phyloP scores from a whole-genome alignment of 1,140 invertebrate species.

The Ladona fulva region DNA sequence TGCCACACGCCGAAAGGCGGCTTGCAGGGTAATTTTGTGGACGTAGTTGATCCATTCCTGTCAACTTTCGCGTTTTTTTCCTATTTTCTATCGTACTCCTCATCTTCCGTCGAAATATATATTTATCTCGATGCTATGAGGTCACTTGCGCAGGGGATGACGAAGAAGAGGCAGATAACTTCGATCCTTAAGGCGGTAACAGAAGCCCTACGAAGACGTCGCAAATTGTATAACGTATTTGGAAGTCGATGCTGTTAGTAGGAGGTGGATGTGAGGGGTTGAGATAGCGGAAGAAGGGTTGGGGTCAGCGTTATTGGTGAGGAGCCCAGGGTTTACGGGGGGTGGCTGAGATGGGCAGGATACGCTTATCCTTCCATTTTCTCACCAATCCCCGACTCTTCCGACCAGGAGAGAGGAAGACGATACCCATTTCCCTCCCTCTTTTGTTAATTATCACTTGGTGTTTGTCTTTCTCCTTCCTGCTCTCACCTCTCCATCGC shows the following conservation, averaged over 20 bases:
- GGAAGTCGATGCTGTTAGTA: neutral
- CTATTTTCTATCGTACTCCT: too few relatives aligned
- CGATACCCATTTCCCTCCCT: neutral
- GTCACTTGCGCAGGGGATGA: neutral
- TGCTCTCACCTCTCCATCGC: neutral
- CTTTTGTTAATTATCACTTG: neutral
- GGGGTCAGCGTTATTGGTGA: neutral
- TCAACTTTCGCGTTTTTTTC: too few relatives aligned
- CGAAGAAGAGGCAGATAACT: neutral
- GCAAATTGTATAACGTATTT: neutral
- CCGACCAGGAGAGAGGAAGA: neutral
- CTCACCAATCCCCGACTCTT: neutral
- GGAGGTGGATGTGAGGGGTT: neutral
- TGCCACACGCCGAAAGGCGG: too few relatives aligned
- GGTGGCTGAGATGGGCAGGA: too few relatives aligned
- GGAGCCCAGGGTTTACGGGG: too few relatives aligned
- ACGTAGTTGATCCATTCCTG: too few relatives aligned
- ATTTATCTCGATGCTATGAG: neutral
- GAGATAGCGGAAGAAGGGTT: neutral
- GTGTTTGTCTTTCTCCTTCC: neutral
- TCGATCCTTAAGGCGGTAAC: neutral
- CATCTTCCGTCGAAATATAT: neutral
- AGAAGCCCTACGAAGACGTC: neutral
- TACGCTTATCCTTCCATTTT: too few relatives aligned
- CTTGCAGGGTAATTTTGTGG: too few relatives aligned